Evolutionary conservation across 2,888 invertebrate species (phyloP).

Genomic region (Dolomedes plantarius): DNA sequence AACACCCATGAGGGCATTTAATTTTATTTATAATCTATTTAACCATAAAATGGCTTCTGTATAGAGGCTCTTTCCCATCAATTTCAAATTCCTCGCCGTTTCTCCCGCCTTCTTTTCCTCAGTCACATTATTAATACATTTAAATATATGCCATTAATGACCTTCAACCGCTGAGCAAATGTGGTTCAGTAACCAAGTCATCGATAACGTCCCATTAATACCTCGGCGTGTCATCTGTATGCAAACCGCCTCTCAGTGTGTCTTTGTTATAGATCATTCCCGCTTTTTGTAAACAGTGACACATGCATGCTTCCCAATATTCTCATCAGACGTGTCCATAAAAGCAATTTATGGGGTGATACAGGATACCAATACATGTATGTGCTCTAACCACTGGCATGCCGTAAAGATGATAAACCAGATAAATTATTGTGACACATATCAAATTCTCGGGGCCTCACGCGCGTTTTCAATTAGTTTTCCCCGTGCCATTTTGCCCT

Average conservation of each 20-base stretch:
- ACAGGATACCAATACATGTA: neutral
- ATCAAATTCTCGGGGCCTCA: slow-evolving; percentile 5
- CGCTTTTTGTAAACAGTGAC: slow-evolving; percentile 7
- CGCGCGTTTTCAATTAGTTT: neutral
- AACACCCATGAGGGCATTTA: too few relatives aligned
- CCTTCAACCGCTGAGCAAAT: too few relatives aligned
- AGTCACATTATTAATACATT: too few relatives aligned
- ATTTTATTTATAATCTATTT: too few relatives aligned
- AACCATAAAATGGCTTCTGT: too few relatives aligned
- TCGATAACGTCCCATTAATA: neutral
- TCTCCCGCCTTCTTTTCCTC: too few relatives aligned
- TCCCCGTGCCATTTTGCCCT: neutral
- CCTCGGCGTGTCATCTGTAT: neutral
- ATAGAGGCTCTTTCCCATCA: too few relatives aligned
- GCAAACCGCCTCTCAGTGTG: neutral
- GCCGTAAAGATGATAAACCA: slow-evolving; percentile 11
- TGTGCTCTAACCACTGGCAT: slow-evolving; percentile 8
- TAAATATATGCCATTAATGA: too few relatives aligned
- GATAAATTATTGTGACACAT: slow-evolving; percentile 15
- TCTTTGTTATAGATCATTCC: neutral
- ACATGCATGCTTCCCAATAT: neutral
- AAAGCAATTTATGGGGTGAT: slow-evolving; percentile 9
- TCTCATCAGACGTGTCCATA: neutral
- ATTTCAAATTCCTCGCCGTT: too few relatives aligned
- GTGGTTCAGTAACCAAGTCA: neutral